phyloP scores from a whole-genome alignment of 2,797 vertebrate species.

The Poeciliopsis gracilis region DNA sequence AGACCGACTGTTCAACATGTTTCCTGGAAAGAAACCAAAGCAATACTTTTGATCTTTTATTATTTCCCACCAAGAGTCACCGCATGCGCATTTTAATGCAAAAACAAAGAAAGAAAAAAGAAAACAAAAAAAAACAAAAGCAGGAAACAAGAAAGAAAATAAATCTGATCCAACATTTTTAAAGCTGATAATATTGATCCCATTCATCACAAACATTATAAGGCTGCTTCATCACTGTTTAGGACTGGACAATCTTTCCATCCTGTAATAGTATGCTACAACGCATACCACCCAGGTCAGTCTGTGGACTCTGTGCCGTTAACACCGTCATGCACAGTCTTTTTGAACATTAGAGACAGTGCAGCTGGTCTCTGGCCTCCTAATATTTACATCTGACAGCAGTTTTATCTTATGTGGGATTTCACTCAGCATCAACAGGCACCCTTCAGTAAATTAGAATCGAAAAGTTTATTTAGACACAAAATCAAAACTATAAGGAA shows the following conservation, averaged over 20 bases:
- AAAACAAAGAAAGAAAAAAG: conserved; percentile 10
- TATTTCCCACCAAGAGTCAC: conserved; percentile 34
- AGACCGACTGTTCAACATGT: background rate
- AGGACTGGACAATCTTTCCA: conserved; percentile 53
- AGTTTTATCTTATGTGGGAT: conserved; percentile 37
- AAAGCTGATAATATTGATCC: conserved; percentile 63
- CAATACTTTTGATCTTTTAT: conserved; percentile 29
- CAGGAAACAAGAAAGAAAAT: conserved; percentile 34
- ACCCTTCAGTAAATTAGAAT: background rate
- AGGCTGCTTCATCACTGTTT: conserved; percentile 58
- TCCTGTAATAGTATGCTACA: conserved; percentile 72
- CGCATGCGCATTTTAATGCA: conserved; percentile 41
- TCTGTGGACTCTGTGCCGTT: conserved; percentile 43
- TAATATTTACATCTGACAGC: conserved; percentile 56
- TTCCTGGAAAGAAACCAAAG: conserved; percentile 32
- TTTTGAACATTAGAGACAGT: conserved; percentile 51
- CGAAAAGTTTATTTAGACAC: background rate
- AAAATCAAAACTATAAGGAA: background rate
- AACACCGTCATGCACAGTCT: conserved; percentile 50
- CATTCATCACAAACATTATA: conserved; percentile 61
- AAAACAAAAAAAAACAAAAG: conserved; percentile 26
- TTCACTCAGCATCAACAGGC: conserved; percentile 33
- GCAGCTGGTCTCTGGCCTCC: conserved; percentile 42
- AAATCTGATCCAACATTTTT: conserved; percentile 51
- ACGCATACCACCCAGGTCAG: conserved; percentile 65